These are phyloP conservation scores for Dryobota labecula DNA, from an alignment of 2,888 invertebrate species.

Conservation along the genomic window DNA sequence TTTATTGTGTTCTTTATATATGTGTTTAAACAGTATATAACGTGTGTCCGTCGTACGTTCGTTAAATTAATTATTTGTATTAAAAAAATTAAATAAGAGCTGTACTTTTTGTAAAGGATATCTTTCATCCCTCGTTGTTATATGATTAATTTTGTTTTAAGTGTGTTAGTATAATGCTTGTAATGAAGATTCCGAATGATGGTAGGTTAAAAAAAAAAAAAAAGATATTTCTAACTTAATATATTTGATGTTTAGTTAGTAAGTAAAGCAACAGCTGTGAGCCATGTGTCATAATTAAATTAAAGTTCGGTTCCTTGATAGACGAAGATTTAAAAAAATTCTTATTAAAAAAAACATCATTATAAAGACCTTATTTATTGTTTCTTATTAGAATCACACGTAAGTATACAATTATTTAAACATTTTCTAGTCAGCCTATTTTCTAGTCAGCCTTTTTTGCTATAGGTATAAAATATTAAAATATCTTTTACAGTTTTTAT, in stretches of 20 bases:
- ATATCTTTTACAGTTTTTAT: neutral
- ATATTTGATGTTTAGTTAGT: constrained; percentile 9
- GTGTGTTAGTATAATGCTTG: constrained; percentile 5
- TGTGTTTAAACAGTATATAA: constrained; percentile 65
- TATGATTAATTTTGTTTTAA: constrained; percentile 46
- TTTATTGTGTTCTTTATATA: constrained; percentile 61
- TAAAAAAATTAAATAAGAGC: constrained; percentile 77
- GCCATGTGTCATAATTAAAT: constrained; percentile 24
- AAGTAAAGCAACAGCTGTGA: constrained; percentile 40
- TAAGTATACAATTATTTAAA: too few species aligned
- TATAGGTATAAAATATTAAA: neutral
- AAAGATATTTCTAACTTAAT: constrained; percentile 1
- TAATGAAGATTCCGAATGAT: neutral
- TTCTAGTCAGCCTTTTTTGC: neutral
- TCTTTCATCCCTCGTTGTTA: constrained; percentile 86
- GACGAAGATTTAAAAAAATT: neutral
- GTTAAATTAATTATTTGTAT: constrained; percentile 64
- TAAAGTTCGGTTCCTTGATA: constrained; percentile 6
- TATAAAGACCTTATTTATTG: neutral
- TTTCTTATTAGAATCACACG: neutral
- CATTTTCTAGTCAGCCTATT: neutral
- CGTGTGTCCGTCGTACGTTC: constrained; percentile 65
- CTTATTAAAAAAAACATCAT: neutral
- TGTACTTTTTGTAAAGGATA: constrained; percentile 83
- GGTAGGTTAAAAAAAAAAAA: neutral